Evolutionary conservation across 2,797 vertebrate species (phyloP), one percentile per base, ranked within the genome.

Genomic region (Tapirus indicus): DNA sequence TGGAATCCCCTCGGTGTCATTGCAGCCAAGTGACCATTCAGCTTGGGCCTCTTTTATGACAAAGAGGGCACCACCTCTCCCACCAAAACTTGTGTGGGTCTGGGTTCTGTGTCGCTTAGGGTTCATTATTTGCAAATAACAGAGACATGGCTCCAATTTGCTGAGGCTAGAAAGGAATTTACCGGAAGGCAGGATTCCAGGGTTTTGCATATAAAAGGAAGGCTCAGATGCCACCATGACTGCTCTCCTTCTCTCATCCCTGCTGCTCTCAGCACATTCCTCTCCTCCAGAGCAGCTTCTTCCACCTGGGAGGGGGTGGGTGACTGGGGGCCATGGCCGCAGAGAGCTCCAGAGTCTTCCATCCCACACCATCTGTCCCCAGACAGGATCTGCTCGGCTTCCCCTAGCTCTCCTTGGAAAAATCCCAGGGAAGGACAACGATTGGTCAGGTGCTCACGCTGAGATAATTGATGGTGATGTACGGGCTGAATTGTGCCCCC

Each of bases 31-130:
- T 17, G 25, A 64, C 62, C 10, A 0, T 14, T 29, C 3, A 10
- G 49, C 38, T 82, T 6, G 4, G 38, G 5, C 49, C 54, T 4
- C n/a, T n/a, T 44, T 27, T 2, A 7, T 0, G 49, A 47, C 8
- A 16, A 25, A 27, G 47, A 72, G 44, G 21, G 5, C 16, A 0
- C 4, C 6, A 4, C 29, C 18, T 35, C 27, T 60, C 7, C 32
- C 25, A 0, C 7, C 25, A 13, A 20, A 5, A 2, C 8, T 14
- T 1, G 1, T 16, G 49, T 52, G 14, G 49, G 14, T 52, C 49
- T 16, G 49, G 49, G 49, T 16, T 52, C 25, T 0, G 9, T 20
- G 18, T 20, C 20, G 5, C 1, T 0, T 17, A 29, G 52, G 10
- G 21, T 6, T 18, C 72, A n/a, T 64, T 25, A 25, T 38, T 44